Conservation (phyloP, 2,113 vertebrate genomes). For the Amazona vittata region DNA sequence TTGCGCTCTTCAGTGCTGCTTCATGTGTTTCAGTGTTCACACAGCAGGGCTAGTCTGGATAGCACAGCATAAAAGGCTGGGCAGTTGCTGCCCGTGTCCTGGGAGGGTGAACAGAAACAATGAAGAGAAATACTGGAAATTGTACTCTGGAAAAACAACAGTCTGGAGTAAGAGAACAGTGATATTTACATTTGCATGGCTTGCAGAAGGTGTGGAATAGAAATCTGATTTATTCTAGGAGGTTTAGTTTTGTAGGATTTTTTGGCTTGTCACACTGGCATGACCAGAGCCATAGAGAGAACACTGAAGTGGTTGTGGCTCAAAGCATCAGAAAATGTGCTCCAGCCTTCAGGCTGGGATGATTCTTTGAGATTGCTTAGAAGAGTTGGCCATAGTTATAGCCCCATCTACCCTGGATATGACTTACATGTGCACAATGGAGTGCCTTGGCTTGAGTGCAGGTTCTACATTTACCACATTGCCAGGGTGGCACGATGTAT, state of each 20-base stretch:
- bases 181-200: not conserved
- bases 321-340: not conserved
- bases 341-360: not conserved
- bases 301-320: not conserved
- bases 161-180: not conserved
- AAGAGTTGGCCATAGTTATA: not conserved
- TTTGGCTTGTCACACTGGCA: not conserved
- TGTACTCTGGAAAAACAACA: not conserved
- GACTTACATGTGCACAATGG: fast-evolving
- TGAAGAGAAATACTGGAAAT: not conserved
- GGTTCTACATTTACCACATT: not conserved
- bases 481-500: not conserved
- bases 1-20: not conserved
- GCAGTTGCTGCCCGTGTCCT: not conserved
- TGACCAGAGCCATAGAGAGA: not conserved
- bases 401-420: not conserved
- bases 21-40: not conserved
- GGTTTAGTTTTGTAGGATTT: not conserved
- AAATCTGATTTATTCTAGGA: not conserved
- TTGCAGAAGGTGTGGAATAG: not conserved
- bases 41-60: not conserved
- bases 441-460: not conserved
- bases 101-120: not conserved
- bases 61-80: not conserved
- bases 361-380: not conserved